Conservation (phyloP, 35 echinoderm and acorn worm genomes). For the Chiridota heheva region DNA sequence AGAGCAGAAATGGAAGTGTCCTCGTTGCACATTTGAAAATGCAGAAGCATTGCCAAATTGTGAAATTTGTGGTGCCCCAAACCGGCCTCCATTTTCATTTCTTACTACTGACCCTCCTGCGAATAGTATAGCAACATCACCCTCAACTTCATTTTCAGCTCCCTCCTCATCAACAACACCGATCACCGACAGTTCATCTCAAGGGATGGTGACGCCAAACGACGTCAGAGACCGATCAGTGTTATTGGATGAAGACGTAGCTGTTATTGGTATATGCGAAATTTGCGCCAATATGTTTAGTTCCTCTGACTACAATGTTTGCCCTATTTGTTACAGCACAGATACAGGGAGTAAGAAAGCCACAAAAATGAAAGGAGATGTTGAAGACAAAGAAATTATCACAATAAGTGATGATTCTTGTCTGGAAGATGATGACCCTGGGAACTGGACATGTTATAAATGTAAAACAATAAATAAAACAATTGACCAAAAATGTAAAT, state of each 20-base stretch:
- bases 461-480: too few species aligned
- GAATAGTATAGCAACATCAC: neutral
- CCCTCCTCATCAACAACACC: neutral
- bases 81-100: neutral
- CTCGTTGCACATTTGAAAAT: conserved; percentile 59
- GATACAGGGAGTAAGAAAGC: too few species aligned
- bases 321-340: too few species aligned
- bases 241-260: neutral
- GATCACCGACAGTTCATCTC: conserved; percentile 11
- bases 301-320: too few species aligned
- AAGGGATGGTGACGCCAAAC: neutral
- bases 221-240: neutral
- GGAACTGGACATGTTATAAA: too few species aligned
- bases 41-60: conserved; percentile 17
- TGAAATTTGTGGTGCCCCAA: conserved; percentile 53
- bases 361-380: too few species aligned
- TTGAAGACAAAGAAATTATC: too few species aligned
- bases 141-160: neutral
- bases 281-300: neutral
- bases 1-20: conserved; percentile 42
- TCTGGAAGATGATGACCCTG: too few species aligned
- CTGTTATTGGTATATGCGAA: neutral
- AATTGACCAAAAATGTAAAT: too few species aligned
- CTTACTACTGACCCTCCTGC: neutral
- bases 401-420: too few species aligned